Percentiles rank a stretch among this genome's conserved stretches.
Conservation (phyloP, 1,140 invertebrate genomes). For the Phortica variegata region DNA sequence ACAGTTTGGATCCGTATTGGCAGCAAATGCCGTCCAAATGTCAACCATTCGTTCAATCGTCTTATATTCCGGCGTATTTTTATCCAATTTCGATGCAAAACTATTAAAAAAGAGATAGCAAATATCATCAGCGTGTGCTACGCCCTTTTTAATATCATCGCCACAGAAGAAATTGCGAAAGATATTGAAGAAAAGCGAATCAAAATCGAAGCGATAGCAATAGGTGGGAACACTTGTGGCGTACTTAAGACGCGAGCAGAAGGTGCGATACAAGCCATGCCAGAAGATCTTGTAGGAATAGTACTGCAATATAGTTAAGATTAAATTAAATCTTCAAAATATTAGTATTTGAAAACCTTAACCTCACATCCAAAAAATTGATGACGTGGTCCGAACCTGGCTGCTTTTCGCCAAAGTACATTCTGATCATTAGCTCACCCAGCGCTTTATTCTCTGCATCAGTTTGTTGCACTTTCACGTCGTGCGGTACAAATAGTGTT, state of each 20-base stretch:
- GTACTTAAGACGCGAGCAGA: slow-evolving; percentile 28
- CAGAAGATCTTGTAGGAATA: slow-evolving; percentile 40
- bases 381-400: neutral
- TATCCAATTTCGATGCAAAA: slow-evolving; percentile 50
- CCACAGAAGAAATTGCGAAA: slow-evolving; percentile 29
- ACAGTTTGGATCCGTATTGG: slow-evolving; percentile 40
- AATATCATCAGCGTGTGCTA: slow-evolving; percentile 65
- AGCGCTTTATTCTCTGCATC: neutral
- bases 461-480: slow-evolving; percentile 2
- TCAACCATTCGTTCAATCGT: slow-evolving; percentile 45
- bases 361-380: slow-evolving; percentile 13
- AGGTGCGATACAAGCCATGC: slow-evolving; percentile 35
- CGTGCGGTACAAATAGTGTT: slow-evolving; percentile 4
- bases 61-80: slow-evolving; percentile 36
- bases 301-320: slow-evolving; percentile 9
- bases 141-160: slow-evolving; percentile 22
- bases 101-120: slow-evolving; percentile 64
- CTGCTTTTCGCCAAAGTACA: slow-evolving; percentile 11
- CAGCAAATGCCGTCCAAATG: slow-evolving; percentile 57
- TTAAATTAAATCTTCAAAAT: neutral
- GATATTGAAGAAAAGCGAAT: slow-evolving; percentile 25
- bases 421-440: neutral
- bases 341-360: neutral
- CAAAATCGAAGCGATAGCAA: slow-evolving; percentile 50
- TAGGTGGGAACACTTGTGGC: slow-evolving; percentile 39